Evolutionary conservation across 2,888 invertebrate species (phyloP).

Genomic region (Agrilus mali): DNA sequence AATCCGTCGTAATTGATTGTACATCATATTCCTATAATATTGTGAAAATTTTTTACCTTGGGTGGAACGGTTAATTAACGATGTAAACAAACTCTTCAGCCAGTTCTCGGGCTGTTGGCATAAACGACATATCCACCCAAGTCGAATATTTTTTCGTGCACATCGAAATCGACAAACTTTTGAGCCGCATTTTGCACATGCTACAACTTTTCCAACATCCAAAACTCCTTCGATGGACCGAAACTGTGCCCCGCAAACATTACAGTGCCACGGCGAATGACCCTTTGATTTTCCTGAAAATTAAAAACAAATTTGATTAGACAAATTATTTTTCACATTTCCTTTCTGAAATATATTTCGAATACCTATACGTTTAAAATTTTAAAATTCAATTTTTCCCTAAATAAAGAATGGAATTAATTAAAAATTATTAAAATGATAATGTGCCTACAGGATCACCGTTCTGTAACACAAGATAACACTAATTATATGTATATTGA

Average conservation of each 20-base stretch:
- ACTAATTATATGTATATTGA: no score
- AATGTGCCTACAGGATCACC: no score
- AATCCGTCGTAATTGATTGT: no score
- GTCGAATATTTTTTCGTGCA: constrained; percentile 16
- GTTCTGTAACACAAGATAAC: no score
- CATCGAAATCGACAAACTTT: constrained; percentile 27
- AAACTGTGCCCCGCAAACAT: constrained; percentile 27
- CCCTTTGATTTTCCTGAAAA: constrained; percentile 17
- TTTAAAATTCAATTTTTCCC: no score
- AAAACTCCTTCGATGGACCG: constrained; percentile 24
- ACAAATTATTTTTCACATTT: no score
- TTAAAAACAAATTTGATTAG: neutral
- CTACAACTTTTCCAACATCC: constrained; percentile 23
- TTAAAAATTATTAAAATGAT: no score
- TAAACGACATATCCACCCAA: constrained; percentile 26
- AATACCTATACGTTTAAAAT: no score
- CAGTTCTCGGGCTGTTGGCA: constrained; percentile 27
- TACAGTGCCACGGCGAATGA: constrained; percentile 25
- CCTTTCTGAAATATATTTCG: no score
- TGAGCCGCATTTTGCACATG: constrained; percentile 25
- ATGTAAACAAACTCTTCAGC: constrained; percentile 25
- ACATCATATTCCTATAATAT: no score
- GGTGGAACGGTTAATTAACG: constrained; percentile 19
- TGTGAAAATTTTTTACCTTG: constrained; percentile 16
- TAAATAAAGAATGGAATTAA: no score